Percentiles rank a stretch among this genome's conserved stretches.
These are phyloP conservation scores for Balaeniceps rex DNA, from an alignment of 2,113 vertebrate species.

Conservation along the genomic window DNA sequence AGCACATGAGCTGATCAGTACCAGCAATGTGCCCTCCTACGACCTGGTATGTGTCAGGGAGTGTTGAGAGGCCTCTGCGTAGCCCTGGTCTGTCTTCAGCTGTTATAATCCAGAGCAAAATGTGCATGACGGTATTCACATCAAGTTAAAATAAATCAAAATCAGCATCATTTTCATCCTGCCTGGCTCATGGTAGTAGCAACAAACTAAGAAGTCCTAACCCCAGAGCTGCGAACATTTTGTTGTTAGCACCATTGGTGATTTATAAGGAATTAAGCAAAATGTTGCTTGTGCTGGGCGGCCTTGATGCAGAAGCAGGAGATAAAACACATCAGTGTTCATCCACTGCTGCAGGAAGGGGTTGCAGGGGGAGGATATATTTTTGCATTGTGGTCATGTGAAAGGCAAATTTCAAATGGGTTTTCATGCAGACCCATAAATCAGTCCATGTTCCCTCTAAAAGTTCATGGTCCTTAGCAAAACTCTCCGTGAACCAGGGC, in stretches of 20 bases:
- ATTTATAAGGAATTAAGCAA: constrained; percentile 16
- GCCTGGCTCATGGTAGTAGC: not conserved
- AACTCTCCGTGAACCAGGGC: constrained; percentile 6
- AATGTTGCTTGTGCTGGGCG: not conserved
- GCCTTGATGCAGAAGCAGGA: not conserved
- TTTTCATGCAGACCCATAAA: constrained; percentile 52
- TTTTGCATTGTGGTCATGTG: not conserved
- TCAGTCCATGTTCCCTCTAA: constrained; percentile 5
- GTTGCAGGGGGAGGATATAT: not conserved
- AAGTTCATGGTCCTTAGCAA: constrained; percentile 46
- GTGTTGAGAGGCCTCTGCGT: not conserved
- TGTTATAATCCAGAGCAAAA: not conserved
- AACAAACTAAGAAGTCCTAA: not conserved
- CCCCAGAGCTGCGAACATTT: not conserved
- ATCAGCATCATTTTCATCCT: not conserved
- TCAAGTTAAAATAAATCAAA: not conserved
- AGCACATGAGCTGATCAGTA: not conserved
- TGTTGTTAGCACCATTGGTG: not conserved
- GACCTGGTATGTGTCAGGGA: not conserved
- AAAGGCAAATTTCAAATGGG: constrained; percentile 49
- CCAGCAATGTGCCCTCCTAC: not conserved
- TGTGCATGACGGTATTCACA: not conserved
- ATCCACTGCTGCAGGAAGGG: not conserved
- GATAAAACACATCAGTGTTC: constrained; percentile 2
- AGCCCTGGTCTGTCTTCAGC: not conserved